These are phyloP conservation scores for Lasiurus cinereus DNA, from an alignment of 2,113 vertebrate genomes.

Conservation along the genomic window DNA sequence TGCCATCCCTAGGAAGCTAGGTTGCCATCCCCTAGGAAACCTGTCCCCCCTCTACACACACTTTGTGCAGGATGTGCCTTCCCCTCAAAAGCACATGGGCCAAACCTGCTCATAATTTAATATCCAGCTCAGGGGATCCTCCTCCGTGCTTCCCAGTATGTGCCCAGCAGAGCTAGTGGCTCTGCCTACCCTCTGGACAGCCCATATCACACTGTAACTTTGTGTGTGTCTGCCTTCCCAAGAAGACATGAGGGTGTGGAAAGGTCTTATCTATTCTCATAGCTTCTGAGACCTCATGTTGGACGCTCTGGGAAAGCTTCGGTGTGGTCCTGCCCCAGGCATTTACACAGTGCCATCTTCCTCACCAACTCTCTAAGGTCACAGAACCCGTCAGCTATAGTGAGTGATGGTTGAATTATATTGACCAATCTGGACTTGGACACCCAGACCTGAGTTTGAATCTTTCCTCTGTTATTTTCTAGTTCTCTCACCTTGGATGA, in stretches of 20 bases:
- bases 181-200: not conserved
- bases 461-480: not conserved
- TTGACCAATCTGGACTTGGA: not conserved
- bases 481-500: not conserved
- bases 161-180: not conserved
- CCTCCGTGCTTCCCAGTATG: not conserved
- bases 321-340: no score
- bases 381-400: no score
- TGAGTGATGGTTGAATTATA: not conserved
- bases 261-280: no score
- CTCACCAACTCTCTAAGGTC: no score
- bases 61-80: fast-evolving
- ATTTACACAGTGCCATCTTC: no score
- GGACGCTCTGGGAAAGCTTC: no score
- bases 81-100: no score
- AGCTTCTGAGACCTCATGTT: not conserved
- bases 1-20: not conserved
- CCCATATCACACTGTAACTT: not conserved
- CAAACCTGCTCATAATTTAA: not conserved
- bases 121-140: not conserved
- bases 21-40: not conserved
- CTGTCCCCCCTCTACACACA: no score
- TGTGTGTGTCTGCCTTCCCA: not conserved
- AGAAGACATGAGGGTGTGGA: not conserved
- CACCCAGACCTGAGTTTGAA: not conserved